phyloP scores from a whole-genome alignment of 2,888 invertebrate genomes.

The Dynastes hyllus region DNA sequence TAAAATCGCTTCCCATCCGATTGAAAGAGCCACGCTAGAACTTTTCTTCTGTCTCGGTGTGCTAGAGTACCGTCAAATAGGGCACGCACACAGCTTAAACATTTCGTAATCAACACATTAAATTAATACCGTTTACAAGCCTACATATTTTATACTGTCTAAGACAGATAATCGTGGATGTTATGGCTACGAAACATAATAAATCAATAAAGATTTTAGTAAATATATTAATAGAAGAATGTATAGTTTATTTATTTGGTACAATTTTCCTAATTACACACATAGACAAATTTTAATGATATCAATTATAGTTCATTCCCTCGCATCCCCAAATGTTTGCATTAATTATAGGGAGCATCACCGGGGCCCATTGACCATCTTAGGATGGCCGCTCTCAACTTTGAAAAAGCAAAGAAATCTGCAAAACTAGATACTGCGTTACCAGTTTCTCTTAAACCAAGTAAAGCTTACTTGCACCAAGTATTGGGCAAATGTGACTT shows the following conservation, averaged over 20 bases:
- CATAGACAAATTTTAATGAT: no score
- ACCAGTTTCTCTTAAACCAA: no score
- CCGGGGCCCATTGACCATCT: no score
- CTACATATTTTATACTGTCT: not conserved
- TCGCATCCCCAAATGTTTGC: no score
- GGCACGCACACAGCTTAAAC: constrained; percentile 14
- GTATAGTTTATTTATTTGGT: not conserved
- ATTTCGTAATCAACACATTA: constrained; percentile 22
- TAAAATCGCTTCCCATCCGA: constrained; percentile 53
- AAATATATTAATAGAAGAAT: not conserved
- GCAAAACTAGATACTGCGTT: no score
- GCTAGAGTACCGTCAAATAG: not conserved
- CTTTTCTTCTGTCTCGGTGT: not conserved
- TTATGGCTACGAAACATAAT: constrained; percentile 2
- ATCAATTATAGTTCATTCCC: no score
- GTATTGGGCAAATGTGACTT: no score
- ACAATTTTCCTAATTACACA: not conserved
- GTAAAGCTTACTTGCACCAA: no score
- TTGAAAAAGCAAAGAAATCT: no score
- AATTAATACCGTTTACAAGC: constrained; percentile 28
- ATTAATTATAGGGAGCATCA: no score
- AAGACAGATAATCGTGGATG: not conserved
- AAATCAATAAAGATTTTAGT: not conserved
- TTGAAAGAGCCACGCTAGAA: constrained; percentile 14
- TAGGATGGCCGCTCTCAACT: no score